These are phyloP conservation scores for Ormyrus rosae DNA, from an alignment of 2,888 invertebrate genomes.

Conservation along the genomic window DNA sequence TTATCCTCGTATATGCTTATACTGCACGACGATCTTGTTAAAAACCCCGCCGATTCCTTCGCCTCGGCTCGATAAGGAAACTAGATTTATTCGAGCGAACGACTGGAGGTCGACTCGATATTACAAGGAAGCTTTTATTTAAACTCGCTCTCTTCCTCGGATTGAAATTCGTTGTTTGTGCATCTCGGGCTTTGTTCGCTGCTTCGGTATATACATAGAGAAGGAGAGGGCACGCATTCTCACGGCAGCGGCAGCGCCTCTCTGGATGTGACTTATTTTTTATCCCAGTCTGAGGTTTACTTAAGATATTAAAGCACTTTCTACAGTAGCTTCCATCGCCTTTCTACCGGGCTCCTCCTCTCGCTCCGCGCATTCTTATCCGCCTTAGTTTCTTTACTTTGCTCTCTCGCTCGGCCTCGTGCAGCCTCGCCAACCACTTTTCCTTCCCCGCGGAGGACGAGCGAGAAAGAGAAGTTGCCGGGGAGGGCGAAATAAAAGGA, in stretches of 20 bases:
- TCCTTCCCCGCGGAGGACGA: conserved; percentile 18
- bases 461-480: not conserved
- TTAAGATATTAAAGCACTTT: conserved; percentile 74
- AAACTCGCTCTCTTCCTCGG: conserved; percentile 55
- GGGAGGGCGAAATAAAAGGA: conserved; percentile 40
- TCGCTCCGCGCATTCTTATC: conserved; percentile 57
- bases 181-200: conserved; percentile 62
- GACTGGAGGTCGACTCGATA: conserved; percentile 12
- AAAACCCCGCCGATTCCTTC: conserved; percentile 26
- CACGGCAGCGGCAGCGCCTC: not conserved
- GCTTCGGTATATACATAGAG: conserved; percentile 47
- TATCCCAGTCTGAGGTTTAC: conserved; percentile 69
- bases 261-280: conserved; percentile 64
- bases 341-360: conserved; percentile 53
- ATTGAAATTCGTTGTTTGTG: conserved; percentile 73
- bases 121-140: conserved; percentile 30
- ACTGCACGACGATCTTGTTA: not conserved
- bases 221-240: not conserved
- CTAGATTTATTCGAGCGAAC: conserved; percentile 26
- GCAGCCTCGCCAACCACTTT: conserved; percentile 35
- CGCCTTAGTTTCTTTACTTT: conserved; percentile 57
- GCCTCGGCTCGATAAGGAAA: not conserved
- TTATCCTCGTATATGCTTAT: not conserved
- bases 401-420: conserved; percentile 35
- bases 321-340: conserved; percentile 56